These are phyloP conservation scores for Zhuqinia jingwanae DNA, from an alignment of 2,888 invertebrate species.

Conservation along the genomic window DNA sequence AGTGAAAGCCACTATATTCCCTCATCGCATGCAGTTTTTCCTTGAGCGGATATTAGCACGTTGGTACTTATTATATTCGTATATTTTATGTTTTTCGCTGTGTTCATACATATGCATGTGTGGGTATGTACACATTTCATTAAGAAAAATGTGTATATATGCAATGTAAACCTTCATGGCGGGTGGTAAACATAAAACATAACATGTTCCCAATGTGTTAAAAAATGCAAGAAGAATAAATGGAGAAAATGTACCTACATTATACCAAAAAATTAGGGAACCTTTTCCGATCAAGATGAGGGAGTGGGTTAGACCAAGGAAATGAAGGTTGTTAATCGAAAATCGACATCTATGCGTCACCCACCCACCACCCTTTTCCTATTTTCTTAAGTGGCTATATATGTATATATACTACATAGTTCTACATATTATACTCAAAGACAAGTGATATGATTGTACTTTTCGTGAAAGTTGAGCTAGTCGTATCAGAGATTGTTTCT, in stretches of 20 bases:
- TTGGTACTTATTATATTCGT: not conserved
- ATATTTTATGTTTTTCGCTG: not conserved
- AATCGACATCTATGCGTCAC: conserved; percentile 54
- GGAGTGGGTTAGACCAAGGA: conserved; percentile 22
- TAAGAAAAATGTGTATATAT: not conserved
- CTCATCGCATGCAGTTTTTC: not conserved
- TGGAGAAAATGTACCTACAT: not conserved
- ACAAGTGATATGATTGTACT: not conserved
- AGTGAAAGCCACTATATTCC: not conserved
- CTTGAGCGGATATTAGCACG: not conserved
- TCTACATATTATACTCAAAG: not conserved
- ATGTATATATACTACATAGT: not conserved
- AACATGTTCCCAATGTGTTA: not conserved
- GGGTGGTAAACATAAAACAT: not conserved
- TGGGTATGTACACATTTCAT: not conserved
- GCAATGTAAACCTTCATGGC: not conserved
- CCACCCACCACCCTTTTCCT: no score
- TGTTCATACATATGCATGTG: not conserved
- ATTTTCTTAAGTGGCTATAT: not conserved
- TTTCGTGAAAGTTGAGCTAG: not conserved
- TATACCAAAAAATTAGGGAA: not conserved
- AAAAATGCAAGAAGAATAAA: not conserved
- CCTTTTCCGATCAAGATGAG: conserved; percentile 51
- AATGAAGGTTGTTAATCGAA: conserved; percentile 62
- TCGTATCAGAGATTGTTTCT: not conserved